Conservation (phyloP, 2,113 vertebrate species). For the Hystrix cristata region DNA sequence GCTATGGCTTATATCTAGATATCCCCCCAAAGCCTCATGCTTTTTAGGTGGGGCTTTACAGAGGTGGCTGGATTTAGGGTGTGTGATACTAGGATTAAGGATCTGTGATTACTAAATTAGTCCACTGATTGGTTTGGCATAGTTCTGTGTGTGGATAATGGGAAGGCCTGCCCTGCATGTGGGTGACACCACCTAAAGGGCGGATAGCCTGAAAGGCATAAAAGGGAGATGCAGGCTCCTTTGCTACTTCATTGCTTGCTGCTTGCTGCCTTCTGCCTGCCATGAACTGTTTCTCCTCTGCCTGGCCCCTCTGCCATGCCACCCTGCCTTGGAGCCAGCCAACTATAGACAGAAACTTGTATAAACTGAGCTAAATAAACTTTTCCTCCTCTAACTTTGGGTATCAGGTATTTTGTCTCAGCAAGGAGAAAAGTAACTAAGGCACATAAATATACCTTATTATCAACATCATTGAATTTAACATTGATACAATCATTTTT, state of each 20-base stretch:
- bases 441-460: not conserved
- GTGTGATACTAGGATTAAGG: not conserved
- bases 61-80: not conserved
- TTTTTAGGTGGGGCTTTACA: not conserved
- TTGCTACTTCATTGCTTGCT: too few species aligned
- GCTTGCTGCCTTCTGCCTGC: not conserved
- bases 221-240: not conserved
- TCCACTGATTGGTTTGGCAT: not conserved
- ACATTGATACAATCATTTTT: constrained; percentile 21
- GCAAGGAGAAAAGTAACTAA: not conserved
- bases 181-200: not conserved
- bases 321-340: not conserved
- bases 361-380: not conserved
- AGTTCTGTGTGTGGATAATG: not conserved
- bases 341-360: not conserved
- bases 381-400: not conserved
- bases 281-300: not conserved
- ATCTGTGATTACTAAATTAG: not conserved
- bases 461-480: constrained; percentile 48
- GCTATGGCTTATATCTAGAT: not conserved
- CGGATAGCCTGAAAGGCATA: not conserved
- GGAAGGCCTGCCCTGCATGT: not conserved
- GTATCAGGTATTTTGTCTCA: not conserved
- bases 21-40: not conserved
- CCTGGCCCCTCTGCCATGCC: not conserved